phyloP scores from a whole-genome alignment of 2,113 vertebrate species.

The Platysteira castanea region DNA sequence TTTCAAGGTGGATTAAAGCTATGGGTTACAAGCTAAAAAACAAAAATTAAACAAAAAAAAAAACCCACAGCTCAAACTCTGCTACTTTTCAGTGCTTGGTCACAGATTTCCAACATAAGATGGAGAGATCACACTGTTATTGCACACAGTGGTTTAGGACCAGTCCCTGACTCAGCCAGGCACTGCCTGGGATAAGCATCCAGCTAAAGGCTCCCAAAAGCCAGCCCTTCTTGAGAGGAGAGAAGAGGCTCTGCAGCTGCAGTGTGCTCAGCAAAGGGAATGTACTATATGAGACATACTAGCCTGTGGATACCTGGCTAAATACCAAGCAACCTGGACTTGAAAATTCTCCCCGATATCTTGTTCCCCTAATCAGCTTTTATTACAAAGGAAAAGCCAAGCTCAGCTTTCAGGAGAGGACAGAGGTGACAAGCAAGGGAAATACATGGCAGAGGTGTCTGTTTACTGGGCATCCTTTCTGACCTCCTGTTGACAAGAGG shows the following conservation, averaged over 20 bases:
- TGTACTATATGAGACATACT: rapidly evolving
- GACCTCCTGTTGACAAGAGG: neutral
- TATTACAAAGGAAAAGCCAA: neutral
- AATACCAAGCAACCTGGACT: neutral
- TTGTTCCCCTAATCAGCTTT: neutral
- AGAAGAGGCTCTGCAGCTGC: neutral
- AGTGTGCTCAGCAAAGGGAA: neutral
- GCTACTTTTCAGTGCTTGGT: neutral
- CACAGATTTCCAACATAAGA: neutral
- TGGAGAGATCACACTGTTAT: rapidly evolving
- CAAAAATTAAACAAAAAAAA: neutral
- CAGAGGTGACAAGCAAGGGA: neutral
- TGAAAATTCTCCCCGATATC: neutral
- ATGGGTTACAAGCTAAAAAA: neutral
- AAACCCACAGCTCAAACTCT: neutral
- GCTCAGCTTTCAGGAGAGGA: neutral
- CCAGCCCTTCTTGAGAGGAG: neutral
- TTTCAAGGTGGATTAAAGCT: neutral
- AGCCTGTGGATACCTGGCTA: neutral
- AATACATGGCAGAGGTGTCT: neutral
- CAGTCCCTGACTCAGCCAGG: neutral
- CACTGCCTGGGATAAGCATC: neutral
- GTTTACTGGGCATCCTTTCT: neutral
- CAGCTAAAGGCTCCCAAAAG: neutral
- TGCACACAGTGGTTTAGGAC: neutral